Base-by-base conservation (phyloP, 2,888 invertebrate species). In the Fragum fragum region DNA sequence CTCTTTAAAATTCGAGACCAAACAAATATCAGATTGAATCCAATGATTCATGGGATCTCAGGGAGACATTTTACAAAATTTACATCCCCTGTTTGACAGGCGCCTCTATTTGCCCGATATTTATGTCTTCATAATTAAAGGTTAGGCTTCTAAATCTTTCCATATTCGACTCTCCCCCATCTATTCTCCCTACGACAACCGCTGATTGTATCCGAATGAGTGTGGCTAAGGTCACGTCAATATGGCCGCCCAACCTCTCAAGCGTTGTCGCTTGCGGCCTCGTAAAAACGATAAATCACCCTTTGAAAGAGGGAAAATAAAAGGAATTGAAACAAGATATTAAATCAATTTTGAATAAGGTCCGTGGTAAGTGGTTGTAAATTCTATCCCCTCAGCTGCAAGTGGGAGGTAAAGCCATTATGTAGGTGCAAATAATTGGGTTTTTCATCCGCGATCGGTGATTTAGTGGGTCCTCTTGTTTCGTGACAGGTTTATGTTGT, bases 61-160 rank as follows among this genome's bases (percentile, higher is more conserved):
- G 68, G 73, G 79, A 83, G 77, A 85, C 75, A 73, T 78, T 66
- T 79, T 81, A 78, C 79, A 79, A 81, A 81, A 81, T 85, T 85
- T 81, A 86, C 77, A 75, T 77, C 79, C 77, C 76, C 36, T 29
- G 63, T 79, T 77, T 86, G 86, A 83, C 86, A 86, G 81, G 68
- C 66, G 66, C 70, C 79, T 73, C 83, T 81, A 82, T 86, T 86
- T 81, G 79, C 73, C 73, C 79, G 81, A 79, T 83, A 86, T 86
- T 86, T 86, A 86, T 83, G 86, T 83, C 81, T 81, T 79, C 81
- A 66, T 83, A 77, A 86, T 86, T 83, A 86, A 83, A 86, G 86
- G 86, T 83, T 83, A 69, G 79, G 53, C 42, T 63, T 75, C 63
- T 86, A 86, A 83, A 81, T 86, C 83, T 86, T 69, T 77, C 81